phyloP scores from a whole-genome alignment of 2,113 vertebrate species.

The Columba janthina region DNA sequence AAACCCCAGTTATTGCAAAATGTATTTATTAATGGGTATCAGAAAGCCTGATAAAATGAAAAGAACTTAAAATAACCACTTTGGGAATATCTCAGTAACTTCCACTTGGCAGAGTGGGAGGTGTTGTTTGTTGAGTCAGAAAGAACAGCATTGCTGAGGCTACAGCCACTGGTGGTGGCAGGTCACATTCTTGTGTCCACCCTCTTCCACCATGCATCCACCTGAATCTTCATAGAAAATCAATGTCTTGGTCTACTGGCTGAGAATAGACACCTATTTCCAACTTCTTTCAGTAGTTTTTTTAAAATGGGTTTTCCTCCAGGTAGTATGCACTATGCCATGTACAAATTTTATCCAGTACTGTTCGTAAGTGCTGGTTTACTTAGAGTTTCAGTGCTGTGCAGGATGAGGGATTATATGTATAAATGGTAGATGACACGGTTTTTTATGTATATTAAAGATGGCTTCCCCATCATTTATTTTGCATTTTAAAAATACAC shows the following conservation, averaged over 20 bases:
- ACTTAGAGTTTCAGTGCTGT: background rate
- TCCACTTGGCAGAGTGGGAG: background rate
- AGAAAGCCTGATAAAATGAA: background rate
- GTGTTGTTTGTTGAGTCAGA: background rate
- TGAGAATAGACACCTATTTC: background rate
- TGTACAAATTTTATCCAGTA: background rate
- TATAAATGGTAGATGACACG: background rate
- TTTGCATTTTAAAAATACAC: background rate
- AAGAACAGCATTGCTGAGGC: background rate
- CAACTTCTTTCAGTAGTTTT: background rate
- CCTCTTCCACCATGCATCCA: background rate
- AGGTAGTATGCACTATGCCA: background rate
- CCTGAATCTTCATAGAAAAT: background rate
- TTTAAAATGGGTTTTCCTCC: background rate
- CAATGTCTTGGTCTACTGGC: accelerated
- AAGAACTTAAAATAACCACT: background rate
- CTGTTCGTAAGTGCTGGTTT: background rate
- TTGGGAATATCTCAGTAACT: background rate
- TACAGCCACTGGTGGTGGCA: background rate
- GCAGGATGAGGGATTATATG: background rate
- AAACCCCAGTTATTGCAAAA: background rate
- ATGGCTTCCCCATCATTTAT: background rate
- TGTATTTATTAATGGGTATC: background rate
- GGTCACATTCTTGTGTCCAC: background rate
- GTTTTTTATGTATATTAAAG: background rate